Conservation (phyloP, 2,888 invertebrate species). For the Macaria liturata region DNA sequence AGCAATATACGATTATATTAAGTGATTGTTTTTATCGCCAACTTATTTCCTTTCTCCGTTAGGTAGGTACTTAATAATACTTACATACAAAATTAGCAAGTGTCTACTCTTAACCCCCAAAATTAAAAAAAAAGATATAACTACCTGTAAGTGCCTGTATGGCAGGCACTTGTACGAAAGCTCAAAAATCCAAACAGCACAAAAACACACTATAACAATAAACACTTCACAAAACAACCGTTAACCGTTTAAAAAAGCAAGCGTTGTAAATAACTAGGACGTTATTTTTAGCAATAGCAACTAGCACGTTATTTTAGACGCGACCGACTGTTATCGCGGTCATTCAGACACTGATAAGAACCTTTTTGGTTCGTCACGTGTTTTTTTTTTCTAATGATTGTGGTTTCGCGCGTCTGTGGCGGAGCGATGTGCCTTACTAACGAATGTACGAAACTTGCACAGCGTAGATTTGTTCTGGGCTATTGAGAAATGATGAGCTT, state of each 20-base stretch:
- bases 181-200: conserved; percentile 19
- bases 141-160: conserved; percentile 34
- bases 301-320: neutral
- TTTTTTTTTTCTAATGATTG: conserved; percentile 35
- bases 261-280: conserved; percentile 2
- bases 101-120: too few species aligned
- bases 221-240: conserved; percentile 21
- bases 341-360: conserved; percentile 41
- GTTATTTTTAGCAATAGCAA: too few species aligned
- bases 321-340: conserved; percentile 32
- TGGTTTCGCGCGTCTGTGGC: conserved; percentile 43
- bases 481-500: too few species aligned
- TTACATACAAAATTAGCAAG: too few species aligned
- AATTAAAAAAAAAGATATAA: neutral
- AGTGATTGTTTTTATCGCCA: too few species aligned
- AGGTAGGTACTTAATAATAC: too few species aligned
- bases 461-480: too few species aligned
- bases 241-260: conserved; percentile 15
- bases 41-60: too few species aligned
- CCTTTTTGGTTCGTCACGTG: conserved; percentile 39
- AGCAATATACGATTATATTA: too few species aligned
- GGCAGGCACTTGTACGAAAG: conserved; percentile 33
- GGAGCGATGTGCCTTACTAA: conserved; percentile 38
- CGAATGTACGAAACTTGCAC: conserved; percentile 30
- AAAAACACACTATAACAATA: conserved; percentile 7